Evolutionary conservation across 2,113 vertebrate species (phyloP).

Genomic region (Anarrhichthys ocellatus): DNA sequence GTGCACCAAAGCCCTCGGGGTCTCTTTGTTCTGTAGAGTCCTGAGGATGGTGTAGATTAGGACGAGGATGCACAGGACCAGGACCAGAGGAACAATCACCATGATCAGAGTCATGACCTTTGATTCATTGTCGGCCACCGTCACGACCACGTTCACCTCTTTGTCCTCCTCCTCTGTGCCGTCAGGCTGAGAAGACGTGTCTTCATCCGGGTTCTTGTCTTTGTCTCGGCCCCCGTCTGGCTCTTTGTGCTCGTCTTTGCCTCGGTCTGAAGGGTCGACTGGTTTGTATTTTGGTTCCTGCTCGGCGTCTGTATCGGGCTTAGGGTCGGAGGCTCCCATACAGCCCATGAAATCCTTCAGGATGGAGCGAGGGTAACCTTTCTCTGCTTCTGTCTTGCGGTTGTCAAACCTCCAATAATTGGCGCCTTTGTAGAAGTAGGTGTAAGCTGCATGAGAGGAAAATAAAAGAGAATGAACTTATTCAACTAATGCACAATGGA

Average conservation of each 20-base stretch:
- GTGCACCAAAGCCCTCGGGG: conserved; percentile 91
- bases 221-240: conserved; percentile 55
- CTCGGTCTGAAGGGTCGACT: conserved; percentile 54
- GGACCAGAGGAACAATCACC: conserved; percentile 90
- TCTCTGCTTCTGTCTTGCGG: conserved; percentile 87
- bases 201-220: conserved; percentile 74
- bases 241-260: conserved; percentile 51
- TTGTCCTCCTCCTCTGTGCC: conserved; percentile 54
- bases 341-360: conserved; percentile 98
- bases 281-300: conserved; percentile 45
- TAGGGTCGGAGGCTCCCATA: conserved; percentile 77
- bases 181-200: not conserved
- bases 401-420: conserved; percentile 98
- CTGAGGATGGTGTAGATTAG: conserved; percentile 92
- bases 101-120: conserved; percentile 91
- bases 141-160: conserved; percentile 90
- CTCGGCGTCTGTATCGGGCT: conserved; percentile 61
- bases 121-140: conserved; percentile 86
- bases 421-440: conserved; percentile 95
- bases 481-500: not conserved
- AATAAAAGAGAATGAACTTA: conserved; percentile 4
- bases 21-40: conserved; percentile 94
- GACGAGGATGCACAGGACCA: conserved; percentile 91
- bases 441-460: conserved; percentile 84
- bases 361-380: conserved; percentile 95